phyloP scores from a whole-genome alignment of 2,113 vertebrate genomes.

The Ramphastos sulfuratus region DNA sequence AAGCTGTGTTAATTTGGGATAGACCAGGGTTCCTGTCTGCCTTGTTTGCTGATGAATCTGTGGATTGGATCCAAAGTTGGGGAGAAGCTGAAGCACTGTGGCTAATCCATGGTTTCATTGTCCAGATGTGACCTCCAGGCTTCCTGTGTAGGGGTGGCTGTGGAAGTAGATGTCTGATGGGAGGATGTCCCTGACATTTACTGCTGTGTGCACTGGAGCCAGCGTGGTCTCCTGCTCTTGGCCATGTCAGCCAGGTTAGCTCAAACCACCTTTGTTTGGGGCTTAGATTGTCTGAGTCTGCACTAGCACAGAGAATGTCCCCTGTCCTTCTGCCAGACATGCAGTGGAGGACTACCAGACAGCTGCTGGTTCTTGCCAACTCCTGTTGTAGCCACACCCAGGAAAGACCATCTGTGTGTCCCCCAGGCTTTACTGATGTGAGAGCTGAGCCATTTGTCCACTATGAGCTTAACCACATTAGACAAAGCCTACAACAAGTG shows the following conservation, averaged over 20 bases:
- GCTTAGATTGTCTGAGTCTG: conserved; percentile 38
- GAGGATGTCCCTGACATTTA: neutral
- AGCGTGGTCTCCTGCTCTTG: neutral
- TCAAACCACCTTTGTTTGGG: conserved; percentile 48
- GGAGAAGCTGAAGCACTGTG: neutral
- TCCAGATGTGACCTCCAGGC: neutral
- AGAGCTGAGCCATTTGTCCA: neutral
- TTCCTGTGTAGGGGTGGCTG: fast-evolving
- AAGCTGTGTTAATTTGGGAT: neutral
- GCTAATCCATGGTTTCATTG: neutral
- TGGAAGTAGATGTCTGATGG: neutral
- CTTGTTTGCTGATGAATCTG: neutral
- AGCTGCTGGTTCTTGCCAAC: conserved; percentile 21
- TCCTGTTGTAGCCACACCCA: neutral
- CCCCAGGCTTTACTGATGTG: neutral
- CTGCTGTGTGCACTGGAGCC: neutral
- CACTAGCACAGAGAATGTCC: conserved; percentile 12
- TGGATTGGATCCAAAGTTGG: neutral
- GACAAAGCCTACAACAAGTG: neutral
- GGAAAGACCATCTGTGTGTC: neutral
- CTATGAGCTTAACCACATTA: neutral
- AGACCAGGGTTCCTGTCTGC: neutral
- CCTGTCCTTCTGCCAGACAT: conserved; percentile 34
- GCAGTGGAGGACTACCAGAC: conserved; percentile 31
- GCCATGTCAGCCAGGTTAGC: conserved; percentile 28